Conservation (phyloP, 2,113 vertebrate genomes). For the Chrysochloris asiatica region DNA sequence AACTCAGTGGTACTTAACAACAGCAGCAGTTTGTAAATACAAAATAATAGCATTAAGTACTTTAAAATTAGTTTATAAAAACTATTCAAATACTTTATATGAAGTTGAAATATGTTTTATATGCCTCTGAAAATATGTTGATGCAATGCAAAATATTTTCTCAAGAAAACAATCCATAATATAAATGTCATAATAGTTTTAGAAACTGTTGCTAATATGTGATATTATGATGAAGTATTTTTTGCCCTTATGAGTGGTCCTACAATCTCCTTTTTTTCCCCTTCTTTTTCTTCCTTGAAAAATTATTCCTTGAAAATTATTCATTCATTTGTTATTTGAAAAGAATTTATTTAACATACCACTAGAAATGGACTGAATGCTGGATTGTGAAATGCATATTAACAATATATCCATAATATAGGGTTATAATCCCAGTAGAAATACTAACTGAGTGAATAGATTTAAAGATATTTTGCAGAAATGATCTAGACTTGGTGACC, state of each 20-base stretch:
- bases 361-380: background rate
- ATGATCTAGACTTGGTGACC: background rate
- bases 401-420: background rate
- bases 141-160: background rate
- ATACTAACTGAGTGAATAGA: background rate
- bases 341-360: background rate
- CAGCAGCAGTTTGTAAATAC: constrained; percentile 22
- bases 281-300: background rate
- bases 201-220: background rate
- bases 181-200: background rate
- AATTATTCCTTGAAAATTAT: background rate
- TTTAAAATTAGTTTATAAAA: background rate
- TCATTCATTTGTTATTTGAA: background rate
- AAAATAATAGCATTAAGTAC: background rate
- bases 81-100: background rate
- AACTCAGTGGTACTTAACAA: too few species aligned
- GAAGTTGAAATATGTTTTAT: background rate
- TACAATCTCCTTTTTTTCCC: background rate
- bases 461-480: constrained; percentile 8
- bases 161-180: background rate
- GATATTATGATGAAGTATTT: background rate
- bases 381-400: constrained; percentile 28
- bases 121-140: constrained; percentile 1
- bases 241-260: background rate
- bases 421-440: background rate